Evolutionary conservation across 1,140 invertebrate genomes (phyloP), one percentile per base, ranked within the genome.

Genomic region (Xylocopa sonorina): DNA sequence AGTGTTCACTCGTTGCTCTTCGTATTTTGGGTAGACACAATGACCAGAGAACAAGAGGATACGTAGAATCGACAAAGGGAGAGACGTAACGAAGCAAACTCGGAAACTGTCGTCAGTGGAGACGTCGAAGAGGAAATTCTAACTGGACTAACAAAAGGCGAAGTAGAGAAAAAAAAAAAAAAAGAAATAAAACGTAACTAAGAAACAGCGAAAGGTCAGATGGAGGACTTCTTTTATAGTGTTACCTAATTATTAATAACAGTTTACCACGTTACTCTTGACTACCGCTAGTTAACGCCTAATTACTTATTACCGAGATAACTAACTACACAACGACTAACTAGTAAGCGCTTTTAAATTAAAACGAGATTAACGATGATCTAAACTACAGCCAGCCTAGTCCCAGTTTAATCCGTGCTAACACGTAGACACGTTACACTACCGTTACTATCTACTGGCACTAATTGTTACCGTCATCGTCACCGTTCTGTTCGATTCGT

Each of bases 321-420:
- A 78, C 46, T 62, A 71, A 78, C 67, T 62, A 78, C 64, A 71
- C 75, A 78, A 78, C 75, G 75, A 78, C 55, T 78, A 78, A 71
- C 66, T 78, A 78, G 75, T 78, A 78, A 78, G 67, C 75, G 75
- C 67, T 78, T 76, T 71, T n/a, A 57, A 71, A 77, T 77, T 69
- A 57, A n/a, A 62, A 77, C 21, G 50, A 66, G 50, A 75, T 74
- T 74, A 74, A 75, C 72, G 72, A 58, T 34, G 53, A 60, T 77
- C 74, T 77, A 69, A 55, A 71, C 66, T 60, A 27, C 64, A 69
- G 75, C 66, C 75, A 78, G 55, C 75, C 75, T 78, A 78, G 75
- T 71, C 66, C 67, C 75, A 77, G 66, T 77, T 78, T 71, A 78
- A 71, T 71, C 75, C 58, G 66, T 78, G 75, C 67, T 78, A 78